Conservation (phyloP, 2,888 invertebrate genomes). For the Napeogenes sylphis region DNA sequence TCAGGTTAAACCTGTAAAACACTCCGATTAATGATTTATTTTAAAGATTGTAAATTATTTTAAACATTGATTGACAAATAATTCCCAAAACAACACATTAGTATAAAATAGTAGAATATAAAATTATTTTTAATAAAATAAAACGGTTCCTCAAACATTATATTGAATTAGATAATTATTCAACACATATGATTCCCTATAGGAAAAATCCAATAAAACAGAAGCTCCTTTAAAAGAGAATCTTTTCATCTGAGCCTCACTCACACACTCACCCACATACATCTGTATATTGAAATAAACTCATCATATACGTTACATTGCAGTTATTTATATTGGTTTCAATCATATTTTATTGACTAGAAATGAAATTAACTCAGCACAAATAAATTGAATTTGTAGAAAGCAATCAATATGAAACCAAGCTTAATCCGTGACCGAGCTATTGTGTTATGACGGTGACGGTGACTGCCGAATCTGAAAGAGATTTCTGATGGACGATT, state of each 20-base stretch:
- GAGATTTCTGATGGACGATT: slow-evolving; percentile 34
- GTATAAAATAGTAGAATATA: too few relatives aligned
- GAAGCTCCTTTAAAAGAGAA: neutral
- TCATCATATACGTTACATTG: slow-evolving; percentile 5
- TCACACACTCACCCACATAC: neutral
- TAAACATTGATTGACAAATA: too few relatives aligned
- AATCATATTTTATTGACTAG: slow-evolving; percentile 22
- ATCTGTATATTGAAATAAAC: neutral
- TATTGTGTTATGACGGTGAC: slow-evolving; percentile 70
- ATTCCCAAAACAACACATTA: too few relatives aligned
- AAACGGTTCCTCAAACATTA: too few relatives aligned
- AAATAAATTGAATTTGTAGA: slow-evolving; percentile 51
- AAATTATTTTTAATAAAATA: too few relatives aligned
- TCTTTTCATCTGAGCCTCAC: neutral
- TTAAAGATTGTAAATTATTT: too few relatives aligned
- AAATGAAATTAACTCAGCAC: slow-evolving; percentile 24
- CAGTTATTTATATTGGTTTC: neutral
- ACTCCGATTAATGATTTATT: too few relatives aligned
- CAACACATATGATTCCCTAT: too few relatives aligned
- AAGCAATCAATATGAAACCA: slow-evolving; percentile 57
- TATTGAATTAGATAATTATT: too few relatives aligned
- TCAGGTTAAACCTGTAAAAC: too few relatives aligned
- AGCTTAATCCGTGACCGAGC: slow-evolving; percentile 55
- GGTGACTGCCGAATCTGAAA: slow-evolving; percentile 45
- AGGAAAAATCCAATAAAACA: too few relatives aligned